A percentile compares a stretch with the other conserved stretches of the same genome.
phyloP scores from a whole-genome alignment of 1,140 invertebrate species.

The Drosophila azteca region DNA sequence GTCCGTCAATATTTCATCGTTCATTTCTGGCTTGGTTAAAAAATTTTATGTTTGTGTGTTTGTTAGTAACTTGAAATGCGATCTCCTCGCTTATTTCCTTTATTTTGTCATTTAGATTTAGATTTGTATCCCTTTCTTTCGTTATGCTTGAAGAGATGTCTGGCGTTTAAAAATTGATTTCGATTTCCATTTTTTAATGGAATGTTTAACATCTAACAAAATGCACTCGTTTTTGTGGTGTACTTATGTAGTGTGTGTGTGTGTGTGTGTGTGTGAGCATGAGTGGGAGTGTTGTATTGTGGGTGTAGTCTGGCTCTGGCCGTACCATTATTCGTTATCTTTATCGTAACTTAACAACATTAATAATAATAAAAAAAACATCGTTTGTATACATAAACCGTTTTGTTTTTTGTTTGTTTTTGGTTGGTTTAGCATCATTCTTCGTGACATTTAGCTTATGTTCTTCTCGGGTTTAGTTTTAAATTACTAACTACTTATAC shows the following conservation, averaged over 20 bases:
- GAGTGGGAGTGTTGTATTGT: constrained; percentile 17
- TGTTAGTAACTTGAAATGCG: constrained; percentile 51
- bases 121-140: constrained; percentile 1
- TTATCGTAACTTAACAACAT: constrained; percentile 74
- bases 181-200: constrained; percentile 33
- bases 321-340: constrained; percentile 47
- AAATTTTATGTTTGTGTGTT: constrained; percentile 38
- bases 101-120: constrained; percentile 14
- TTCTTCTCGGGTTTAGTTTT: constrained; percentile 64
- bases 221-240: constrained; percentile 48
- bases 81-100: constrained; percentile 29
- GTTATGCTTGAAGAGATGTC: constrained; percentile 32
- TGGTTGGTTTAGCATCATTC: constrained; percentile 39
- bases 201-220: constrained; percentile 68
- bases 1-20: constrained; percentile 43
- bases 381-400: constrained; percentile 73
- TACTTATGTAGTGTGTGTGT: constrained; percentile 27
- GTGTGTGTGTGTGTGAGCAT: constrained; percentile 22
- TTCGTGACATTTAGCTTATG: constrained; percentile 51
- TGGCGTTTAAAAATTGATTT: constrained; percentile 48
- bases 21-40: constrained; percentile 54
- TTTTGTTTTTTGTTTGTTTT: constrained; percentile 25
- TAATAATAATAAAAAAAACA: constrained; percentile 70
- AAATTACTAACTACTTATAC: constrained; percentile 84
- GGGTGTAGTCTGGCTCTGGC: constrained; percentile 10